Base-by-base conservation (phyloP, 2,888 invertebrate species). In the Arrhopalites spinosus region DNA sequence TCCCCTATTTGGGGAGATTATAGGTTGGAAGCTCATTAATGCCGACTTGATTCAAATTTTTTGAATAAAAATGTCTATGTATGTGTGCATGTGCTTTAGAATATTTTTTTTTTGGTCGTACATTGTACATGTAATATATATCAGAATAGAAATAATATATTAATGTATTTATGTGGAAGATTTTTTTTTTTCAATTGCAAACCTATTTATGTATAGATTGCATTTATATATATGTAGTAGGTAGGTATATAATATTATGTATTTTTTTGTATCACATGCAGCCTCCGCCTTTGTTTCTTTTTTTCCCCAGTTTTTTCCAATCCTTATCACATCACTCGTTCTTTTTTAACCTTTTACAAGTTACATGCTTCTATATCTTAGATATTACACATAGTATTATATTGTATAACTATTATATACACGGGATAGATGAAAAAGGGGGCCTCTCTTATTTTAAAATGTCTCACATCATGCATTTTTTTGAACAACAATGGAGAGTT, bases 1-100 rank as follows among this genome's bases (percentile, higher is more conserved):
- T 43, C 59, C 71, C 45, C 67, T 36, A 70, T 56, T 36, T 59
- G 71, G 71, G 30, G 53, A 20, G 56, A 56, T 70, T 53, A 56
- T 53, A 20, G 29, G 53, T 69, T 70, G 70, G 71, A 71, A 71
- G 71, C 71, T 71, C 71, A 59, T 59, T 15, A 71, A 71, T 71
- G 59, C 71, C 71, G 71, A 59, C 71, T 71, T 59, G 59, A 56
- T 71, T 71, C 29, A 50, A 27, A 27, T 67, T 69, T 50, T n/a
- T 29, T n/a, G n/a, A n/a, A n/a, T n/a, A 59, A 59, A 25, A 59
- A 59, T 25, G 11, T 43, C 66, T 43, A 13, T 30, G 8, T 59
- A 25, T 15, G 13, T 25, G 3, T 59, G 25, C 20, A 59, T 23
- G 25, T 23, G 20, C 59, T 27, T 53, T 8, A 1, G 53, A 53